Evolutionary conservation across 2,797 vertebrate genomes (phyloP).

Genomic region (Lagorchestes hirsutus): DNA sequence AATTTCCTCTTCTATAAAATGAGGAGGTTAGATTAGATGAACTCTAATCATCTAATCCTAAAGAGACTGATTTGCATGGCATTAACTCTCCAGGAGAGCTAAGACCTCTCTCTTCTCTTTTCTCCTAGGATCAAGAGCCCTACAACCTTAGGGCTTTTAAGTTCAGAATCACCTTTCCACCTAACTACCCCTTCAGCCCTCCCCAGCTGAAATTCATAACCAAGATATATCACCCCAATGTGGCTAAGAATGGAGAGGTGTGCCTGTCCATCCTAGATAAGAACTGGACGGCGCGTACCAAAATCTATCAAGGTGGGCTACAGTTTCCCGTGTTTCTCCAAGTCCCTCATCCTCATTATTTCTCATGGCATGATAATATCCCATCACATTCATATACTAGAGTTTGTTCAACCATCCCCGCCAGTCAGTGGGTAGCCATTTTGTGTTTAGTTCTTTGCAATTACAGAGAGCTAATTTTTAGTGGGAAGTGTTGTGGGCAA

Average conservation of each 20-base stretch:
- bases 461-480: neutral
- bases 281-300: conserved; percentile 74
- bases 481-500: neutral
- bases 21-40: neutral
- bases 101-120: neutral
- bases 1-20: neutral
- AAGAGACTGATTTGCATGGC: neutral
- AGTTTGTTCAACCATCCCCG: neutral
- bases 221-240: conserved; percentile 83
- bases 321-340: neutral
- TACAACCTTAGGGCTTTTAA: conserved; percentile 82
- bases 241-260: conserved; percentile 67
- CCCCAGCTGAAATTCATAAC: conserved; percentile 78
- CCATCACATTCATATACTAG: neutral
- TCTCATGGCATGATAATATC: neutral
- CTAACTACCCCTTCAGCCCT: conserved; percentile 74
- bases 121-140: conserved; percentile 73
- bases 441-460: neutral
- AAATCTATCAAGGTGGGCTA: conserved; percentile 75
- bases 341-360: neutral
- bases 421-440: neutral
- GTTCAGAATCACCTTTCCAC: conserved; percentile 80
- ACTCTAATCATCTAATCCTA: neutral
- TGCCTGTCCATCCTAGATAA: conserved; percentile 79
- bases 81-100: neutral